Conservation (phyloP, 2,797 vertebrate genomes). For the Coregonus ussuriensis region DNA sequence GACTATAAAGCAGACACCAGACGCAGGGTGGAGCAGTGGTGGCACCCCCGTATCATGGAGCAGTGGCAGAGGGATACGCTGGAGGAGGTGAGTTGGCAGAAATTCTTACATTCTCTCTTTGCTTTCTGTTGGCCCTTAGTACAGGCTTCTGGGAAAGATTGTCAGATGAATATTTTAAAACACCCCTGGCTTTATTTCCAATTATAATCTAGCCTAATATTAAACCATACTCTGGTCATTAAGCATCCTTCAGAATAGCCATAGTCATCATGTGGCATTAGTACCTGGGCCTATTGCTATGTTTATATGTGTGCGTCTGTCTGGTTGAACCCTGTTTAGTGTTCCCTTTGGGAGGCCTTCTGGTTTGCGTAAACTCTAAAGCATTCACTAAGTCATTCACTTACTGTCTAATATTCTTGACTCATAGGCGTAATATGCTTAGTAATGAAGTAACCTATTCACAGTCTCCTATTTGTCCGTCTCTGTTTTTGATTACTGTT, state of each 20-base stretch:
- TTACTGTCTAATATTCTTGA: not conserved
- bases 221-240: conserved; percentile 1
- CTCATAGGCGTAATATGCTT: not conserved
- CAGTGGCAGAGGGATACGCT: conserved; percentile 70
- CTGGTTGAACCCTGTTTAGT: not conserved
- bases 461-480: not conserved
- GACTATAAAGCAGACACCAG: conserved; percentile 84
- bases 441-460: not conserved
- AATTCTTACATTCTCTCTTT: not conserved
- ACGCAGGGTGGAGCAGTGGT: conserved; percentile 86
- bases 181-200: not conserved
- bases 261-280: not conserved
- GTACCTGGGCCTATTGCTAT: not conserved
- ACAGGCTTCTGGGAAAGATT: not conserved
- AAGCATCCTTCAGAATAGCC: conserved; percentile 1
- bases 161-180: not conserved
- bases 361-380: not conserved
- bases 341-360: not conserved
- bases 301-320: not conserved
- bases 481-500: not conserved
- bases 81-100: conserved; percentile 68
- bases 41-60: conserved; percentile 84
- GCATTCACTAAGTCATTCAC: not conserved
- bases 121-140: not conserved
- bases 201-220: not conserved